Evolutionary conservation across 1,140 invertebrate genomes (phyloP), one percentile per base, ranked within the genome.

Genomic region (Batillaria attramentaria): DNA sequence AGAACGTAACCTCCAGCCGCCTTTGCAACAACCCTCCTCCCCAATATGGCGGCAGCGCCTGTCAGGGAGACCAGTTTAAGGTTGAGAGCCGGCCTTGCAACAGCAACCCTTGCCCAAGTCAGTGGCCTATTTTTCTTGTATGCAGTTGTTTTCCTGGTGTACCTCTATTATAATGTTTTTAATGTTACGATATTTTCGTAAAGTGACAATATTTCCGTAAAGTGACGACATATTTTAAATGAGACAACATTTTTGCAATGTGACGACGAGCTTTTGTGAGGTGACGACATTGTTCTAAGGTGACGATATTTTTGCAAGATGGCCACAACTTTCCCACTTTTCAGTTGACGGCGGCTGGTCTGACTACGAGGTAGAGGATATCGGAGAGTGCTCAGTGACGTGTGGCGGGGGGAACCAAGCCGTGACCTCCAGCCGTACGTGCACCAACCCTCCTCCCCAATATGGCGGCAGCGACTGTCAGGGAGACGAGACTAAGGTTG

Each of bases 11-110:
- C 13, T 74, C 68, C 46, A 33, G 50, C 8, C 72, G 83, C 20
- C 31, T 41, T 2, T 84, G 83, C 73, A 79, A 42, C 42, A 82
- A 79, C 39, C 83, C 83, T 13, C 35, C 37, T 18, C 81, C 83
- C n/a, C 66, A 46, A 20, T 77, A 77, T 57, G 79, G 81, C 18
- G 83, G 83, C 5, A 18, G 43, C 18, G n/a, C 18, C 20, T 84
- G 83, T 74, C 13, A n/a, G 0, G 79, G 79, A 1, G 39, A 54
- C 41, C 8, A 24, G n/a, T 35, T 31, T n/a, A 50, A 65, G 18
- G 57, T 33, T 5, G 62, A 77, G 43, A 37, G 43, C 24, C 10
- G n/a, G 31, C 10, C 50, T 0, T 83, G 82, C 37, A 81, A 81
- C 72, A 79, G 69, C 4, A 24, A 81, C 6, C 28, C 54, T 18